A percentile compares a stretch with the other conserved stretches of the same genome.
These are phyloP conservation scores for Seladonia tumulorum DNA, from an alignment of 2,888 invertebrate species.

Conservation along the genomic window DNA sequence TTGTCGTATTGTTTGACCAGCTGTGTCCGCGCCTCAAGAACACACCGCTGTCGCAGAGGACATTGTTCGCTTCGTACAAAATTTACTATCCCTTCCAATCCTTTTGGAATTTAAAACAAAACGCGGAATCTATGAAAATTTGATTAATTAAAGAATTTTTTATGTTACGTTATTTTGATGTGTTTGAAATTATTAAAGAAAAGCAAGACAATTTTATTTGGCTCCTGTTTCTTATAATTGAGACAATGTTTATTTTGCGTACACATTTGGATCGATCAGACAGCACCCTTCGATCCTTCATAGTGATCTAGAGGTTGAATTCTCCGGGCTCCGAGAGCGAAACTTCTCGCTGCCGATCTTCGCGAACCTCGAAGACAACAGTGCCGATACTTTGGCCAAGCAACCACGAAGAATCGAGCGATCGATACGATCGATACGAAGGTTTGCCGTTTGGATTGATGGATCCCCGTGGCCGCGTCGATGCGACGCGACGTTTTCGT, in stretches of 20 bases:
- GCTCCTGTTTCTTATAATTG: too few relatives aligned
- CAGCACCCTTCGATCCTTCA: too few relatives aligned
- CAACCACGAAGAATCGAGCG: conserved; percentile 59
- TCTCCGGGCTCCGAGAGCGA: too few relatives aligned
- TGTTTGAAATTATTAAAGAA: too few relatives aligned
- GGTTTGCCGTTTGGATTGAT: conserved; percentile 45
- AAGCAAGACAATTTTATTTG: too few relatives aligned
- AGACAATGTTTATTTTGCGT: too few relatives aligned
- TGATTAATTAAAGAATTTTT: too few relatives aligned
- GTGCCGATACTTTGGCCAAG: conserved; percentile 68
- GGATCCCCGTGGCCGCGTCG: conserved; percentile 60
- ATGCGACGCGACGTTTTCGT: conserved; percentile 71
- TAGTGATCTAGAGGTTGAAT: too few relatives aligned
- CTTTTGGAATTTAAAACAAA: too few relatives aligned
- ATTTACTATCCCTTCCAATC: not conserved
- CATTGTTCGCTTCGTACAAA: not conserved
- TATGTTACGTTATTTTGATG: too few relatives aligned
- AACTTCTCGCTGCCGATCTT: conserved; percentile 62
- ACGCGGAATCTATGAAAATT: too few relatives aligned
- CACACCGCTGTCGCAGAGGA: not conserved
- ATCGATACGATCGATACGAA: conserved; percentile 68
- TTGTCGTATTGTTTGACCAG: not conserved
- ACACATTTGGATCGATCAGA: too few relatives aligned
- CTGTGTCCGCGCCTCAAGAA: not conserved
- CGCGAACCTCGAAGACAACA: conserved; percentile 55